phyloP scores from a whole-genome alignment of 2,888 invertebrate genomes.

The Trypoxylon attenuatum region DNA sequence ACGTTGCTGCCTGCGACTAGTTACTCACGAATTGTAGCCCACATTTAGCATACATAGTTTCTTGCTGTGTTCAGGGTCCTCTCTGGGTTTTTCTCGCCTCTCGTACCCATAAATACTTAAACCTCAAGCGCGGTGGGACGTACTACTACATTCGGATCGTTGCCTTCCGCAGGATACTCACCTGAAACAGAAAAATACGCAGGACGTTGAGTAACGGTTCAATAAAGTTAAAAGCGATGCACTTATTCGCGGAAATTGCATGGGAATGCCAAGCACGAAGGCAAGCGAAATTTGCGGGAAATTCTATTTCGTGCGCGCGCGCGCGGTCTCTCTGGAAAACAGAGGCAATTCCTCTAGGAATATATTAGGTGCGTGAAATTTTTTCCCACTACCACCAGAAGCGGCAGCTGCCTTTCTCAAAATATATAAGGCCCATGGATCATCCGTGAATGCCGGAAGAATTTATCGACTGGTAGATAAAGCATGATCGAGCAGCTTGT shows the following conservation, averaged over 20 bases:
- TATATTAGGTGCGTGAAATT: background rate
- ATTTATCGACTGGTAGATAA: constrained; percentile 20
- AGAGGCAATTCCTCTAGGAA: constrained; percentile 7
- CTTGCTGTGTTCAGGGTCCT: no score
- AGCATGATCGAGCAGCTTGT: background rate
- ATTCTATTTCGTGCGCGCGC: background rate
- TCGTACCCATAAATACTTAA: constrained; percentile 7
- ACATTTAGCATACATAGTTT: constrained; percentile 7
- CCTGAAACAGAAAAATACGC: constrained; percentile 36
- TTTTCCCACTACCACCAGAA: background rate
- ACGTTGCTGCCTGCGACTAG: constrained; percentile 15
- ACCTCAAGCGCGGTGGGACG: background rate
- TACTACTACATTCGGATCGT: background rate
- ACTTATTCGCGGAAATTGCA: constrained; percentile 1
- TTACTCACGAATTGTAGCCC: background rate
- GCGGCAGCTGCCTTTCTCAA: background rate
- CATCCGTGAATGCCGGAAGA: constrained; percentile 11
- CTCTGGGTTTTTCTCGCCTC: background rate
- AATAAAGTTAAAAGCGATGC: background rate
- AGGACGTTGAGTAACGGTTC: background rate
- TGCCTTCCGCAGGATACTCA: constrained; percentile 32
- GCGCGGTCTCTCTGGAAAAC: no score
- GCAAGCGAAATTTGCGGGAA: background rate
- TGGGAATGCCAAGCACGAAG: background rate
- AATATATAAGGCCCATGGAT: constrained; percentile 9